Evolutionary conservation across 1,140 invertebrate genomes (phyloP).

Genomic region (Hesperophylax magnus): DNA sequence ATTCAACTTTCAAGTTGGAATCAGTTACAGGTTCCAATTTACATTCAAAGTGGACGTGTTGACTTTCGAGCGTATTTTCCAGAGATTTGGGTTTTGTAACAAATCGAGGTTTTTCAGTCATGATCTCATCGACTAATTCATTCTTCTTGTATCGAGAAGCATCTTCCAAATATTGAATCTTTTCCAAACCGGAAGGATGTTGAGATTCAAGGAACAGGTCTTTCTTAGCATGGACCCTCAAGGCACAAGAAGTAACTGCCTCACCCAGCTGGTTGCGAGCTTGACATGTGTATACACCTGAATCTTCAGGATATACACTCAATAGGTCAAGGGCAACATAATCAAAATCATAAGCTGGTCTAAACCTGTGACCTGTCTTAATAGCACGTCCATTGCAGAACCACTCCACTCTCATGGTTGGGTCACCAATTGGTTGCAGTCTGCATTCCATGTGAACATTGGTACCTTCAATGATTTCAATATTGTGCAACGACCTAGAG

Average conservation of each 20-base stretch:
- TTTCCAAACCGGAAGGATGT: constrained; percentile 88
- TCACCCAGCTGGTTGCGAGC: constrained; percentile 93
- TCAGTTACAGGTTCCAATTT: constrained; percentile 97
- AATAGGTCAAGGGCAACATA: constrained; percentile 96
- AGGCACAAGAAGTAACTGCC: constrained; percentile 93
- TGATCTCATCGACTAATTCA: constrained; percentile 86
- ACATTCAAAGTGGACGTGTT: constrained; percentile 97
- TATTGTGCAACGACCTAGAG: constrained; percentile 89
- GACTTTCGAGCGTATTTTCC: constrained; percentile 89
- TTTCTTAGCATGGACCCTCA: constrained; percentile 90
- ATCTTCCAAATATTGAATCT: constrained; percentile 93
- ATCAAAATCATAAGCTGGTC: constrained; percentile 97
- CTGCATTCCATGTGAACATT: constrained; percentile 95
- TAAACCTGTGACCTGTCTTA: constrained; percentile 92
- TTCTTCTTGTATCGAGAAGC: constrained; percentile 86
- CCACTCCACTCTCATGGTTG: constrained; percentile 97
- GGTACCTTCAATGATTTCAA: constrained; percentile 92
- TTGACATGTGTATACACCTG: constrained; percentile 95
- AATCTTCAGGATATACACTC: constrained; percentile 96
- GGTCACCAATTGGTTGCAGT: constrained; percentile 94
- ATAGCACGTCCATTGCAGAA: constrained; percentile 93
- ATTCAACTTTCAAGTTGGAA: constrained; percentile 93
- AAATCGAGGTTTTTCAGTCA: constrained; percentile 87
- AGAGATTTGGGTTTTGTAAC: constrained; percentile 88
- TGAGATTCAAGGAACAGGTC: constrained; percentile 88